Conservation (phyloP, 2,888 invertebrate genomes). For the Meiosimyza decipiens region DNA sequence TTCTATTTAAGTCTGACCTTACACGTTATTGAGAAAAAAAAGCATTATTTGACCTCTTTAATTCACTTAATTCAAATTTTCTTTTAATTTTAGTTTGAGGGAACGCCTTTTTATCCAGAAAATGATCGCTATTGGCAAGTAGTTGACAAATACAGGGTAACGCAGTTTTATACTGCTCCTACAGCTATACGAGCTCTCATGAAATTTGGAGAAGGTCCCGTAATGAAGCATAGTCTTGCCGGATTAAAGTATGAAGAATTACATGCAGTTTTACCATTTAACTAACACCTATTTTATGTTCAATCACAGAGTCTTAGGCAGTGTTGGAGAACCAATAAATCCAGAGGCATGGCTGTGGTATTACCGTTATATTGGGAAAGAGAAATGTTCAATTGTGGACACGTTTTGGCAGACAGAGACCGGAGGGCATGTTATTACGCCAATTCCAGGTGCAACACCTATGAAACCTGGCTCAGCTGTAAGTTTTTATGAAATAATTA, state of each 20-base stretch:
- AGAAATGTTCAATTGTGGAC: slow-evolving; percentile 91
- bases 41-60: too few species aligned
- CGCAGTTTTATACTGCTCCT: slow-evolving; percentile 98
- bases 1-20: too few species aligned
- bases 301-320: slow-evolving; percentile 84
- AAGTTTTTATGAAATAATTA: slow-evolving; percentile 61
- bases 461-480: slow-evolving; percentile 99
- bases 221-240: slow-evolving; percentile 74
- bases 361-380: slow-evolving; percentile 82
- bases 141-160: slow-evolving; percentile 92
- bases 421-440: slow-evolving; percentile 96
- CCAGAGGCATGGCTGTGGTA: slow-evolving; percentile 99
- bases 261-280: not conserved
- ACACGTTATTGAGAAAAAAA: too few species aligned
- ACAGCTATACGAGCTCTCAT: slow-evolving; percentile 96
- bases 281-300: slow-evolving; percentile 63
- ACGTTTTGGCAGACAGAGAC: slow-evolving; percentile 99
- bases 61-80: not conserved
- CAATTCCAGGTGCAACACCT: slow-evolving; percentile 94
- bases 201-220: slow-evolving; percentile 90
- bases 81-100: slow-evolving; percentile 82
- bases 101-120: slow-evolving; percentile 94
- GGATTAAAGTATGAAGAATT: slow-evolving; percentile 57
- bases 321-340: slow-evolving; percentile 99
- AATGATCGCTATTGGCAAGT: slow-evolving; percentile 95